Evolutionary conservation across 2,888 invertebrate species (phyloP), one percentile per base, ranked within the genome.

Genomic region (Cephus runcator): DNA sequence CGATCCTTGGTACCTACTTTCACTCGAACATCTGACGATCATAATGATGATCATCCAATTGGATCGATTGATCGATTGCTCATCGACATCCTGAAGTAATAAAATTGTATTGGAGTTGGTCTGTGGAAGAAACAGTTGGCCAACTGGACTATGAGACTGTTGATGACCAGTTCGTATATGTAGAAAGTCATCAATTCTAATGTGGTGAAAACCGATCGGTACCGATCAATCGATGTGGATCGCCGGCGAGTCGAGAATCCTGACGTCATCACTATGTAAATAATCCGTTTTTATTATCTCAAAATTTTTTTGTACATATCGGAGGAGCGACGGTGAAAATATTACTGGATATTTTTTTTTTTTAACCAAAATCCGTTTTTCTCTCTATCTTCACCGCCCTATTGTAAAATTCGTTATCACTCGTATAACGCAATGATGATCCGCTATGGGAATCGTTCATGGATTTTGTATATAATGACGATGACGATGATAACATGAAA

Each of bases 301-400:
- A 71, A 71, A 71, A 71, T n/a, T 71, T 56, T 40, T 30, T 69
- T 69, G 71, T 71, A 71, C 12, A 71, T 71, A 71, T 30, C 31
- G 71, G 31, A 33, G 2, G 40, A 56, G 6, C 40, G 40, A 56
- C 40, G 40, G 40, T 56, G 40, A 23, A 56, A 56, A 56, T 56
- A 23, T 56, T 56, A 23, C 23, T 23, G 23, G 23, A 56, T 23
- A 56, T 56, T 56, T 56, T 15, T 23, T 23, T 36, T 36, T 40
- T 15, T 15, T 4, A 15, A 56, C 6, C 15, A 56, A 23, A 56
- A 56, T 56, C 6, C 40, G 1, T 23, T 23, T 56, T 56, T 56
- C 12, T 40, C 4, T 40, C 6, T 23, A 23, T 56, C 40, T 56
- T 56, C 23, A 56, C 40, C 40, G 15, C 40, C 40, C 23, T 56